These are phyloP conservation scores for Cryptoleucopteryx plumbea DNA, from an alignment of 2,113 vertebrate species.

Conservation along the genomic window DNA sequence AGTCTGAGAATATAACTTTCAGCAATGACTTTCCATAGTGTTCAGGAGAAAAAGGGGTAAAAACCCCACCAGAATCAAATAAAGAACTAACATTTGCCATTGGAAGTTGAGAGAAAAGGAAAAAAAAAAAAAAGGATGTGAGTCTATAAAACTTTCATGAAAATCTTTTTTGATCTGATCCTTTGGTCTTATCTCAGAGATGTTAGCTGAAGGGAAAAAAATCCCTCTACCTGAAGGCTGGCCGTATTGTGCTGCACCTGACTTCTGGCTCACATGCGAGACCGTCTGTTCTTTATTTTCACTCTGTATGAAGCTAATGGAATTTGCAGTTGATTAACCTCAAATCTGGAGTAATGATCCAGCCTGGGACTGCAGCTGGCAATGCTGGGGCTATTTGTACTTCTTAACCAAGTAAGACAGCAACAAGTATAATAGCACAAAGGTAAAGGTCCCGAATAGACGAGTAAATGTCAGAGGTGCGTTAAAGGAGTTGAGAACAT, in stretches of 20 bases:
- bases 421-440: conserved; percentile 65
- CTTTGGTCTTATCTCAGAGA: conserved; percentile 7
- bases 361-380: conserved; percentile 72
- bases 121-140: background rate
- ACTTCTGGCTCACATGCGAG: conserved; percentile 60
- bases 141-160: background rate
- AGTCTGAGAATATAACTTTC: background rate
- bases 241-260: conserved; percentile 67
- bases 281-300: conserved; percentile 77
- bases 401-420: conserved; percentile 72
- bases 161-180: conserved; percentile 8
- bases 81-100: background rate
- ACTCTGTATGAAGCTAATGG: conserved; percentile 78
- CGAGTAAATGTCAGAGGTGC: background rate
- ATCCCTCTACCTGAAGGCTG: conserved; percentile 64
- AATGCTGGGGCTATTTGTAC: conserved; percentile 59
- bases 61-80: background rate
- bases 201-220: conserved; percentile 1
- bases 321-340: conserved; percentile 83
- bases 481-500: background rate
- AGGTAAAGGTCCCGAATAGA: background rate
- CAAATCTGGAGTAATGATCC: conserved; percentile 76
- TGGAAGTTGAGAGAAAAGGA: background rate
- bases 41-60: background rate
- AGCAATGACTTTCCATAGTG: background rate